phyloP scores from a whole-genome alignment of 2,888 invertebrate genomes.

The Gymnosoma rotundatum region DNA sequence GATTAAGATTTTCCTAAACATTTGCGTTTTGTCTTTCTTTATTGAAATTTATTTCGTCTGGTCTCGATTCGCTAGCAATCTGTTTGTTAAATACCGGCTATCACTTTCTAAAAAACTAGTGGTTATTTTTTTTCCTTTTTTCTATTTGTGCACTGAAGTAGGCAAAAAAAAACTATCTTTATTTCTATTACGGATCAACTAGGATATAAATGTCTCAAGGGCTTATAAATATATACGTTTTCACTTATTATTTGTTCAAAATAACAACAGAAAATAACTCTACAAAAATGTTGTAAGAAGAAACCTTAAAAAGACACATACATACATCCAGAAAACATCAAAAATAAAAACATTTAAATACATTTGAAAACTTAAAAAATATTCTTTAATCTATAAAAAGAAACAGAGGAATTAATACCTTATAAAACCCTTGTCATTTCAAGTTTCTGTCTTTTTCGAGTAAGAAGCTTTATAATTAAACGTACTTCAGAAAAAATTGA shows the following conservation, averaged over 20 bases:
- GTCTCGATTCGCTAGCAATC: not conserved
- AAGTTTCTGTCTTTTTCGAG: not conserved
- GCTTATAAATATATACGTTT: conserved; percentile 62
- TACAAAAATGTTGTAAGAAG: not conserved
- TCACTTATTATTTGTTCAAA: conserved; percentile 47
- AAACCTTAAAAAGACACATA: conserved; percentile 1
- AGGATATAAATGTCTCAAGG: conserved; percentile 68
- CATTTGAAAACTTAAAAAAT: conserved; percentile 7
- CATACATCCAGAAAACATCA: not conserved
- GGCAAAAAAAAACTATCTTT: not conserved
- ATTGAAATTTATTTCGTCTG: conserved; percentile 15
- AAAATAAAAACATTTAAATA: conserved; percentile 23
- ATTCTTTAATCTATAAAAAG: conserved; percentile 1
- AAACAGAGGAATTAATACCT: not conserved
- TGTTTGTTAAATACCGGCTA: conserved; percentile 6
- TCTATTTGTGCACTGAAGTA: not conserved
- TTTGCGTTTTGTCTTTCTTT: conserved; percentile 12
- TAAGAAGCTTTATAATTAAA: conserved; percentile 4
- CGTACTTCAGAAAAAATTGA: not conserved
- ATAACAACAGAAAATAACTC: conserved; percentile 2
- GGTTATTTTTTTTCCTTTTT: conserved; percentile 1
- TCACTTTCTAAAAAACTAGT: not conserved
- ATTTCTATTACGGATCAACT: conserved; percentile 65
- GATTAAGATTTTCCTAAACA: conserved; percentile 48
- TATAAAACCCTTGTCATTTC: conserved; percentile 24